These are phyloP conservation scores for Castor canadensis DNA, from an alignment of 2,113 vertebrate genomes.

Conservation along the genomic window DNA sequence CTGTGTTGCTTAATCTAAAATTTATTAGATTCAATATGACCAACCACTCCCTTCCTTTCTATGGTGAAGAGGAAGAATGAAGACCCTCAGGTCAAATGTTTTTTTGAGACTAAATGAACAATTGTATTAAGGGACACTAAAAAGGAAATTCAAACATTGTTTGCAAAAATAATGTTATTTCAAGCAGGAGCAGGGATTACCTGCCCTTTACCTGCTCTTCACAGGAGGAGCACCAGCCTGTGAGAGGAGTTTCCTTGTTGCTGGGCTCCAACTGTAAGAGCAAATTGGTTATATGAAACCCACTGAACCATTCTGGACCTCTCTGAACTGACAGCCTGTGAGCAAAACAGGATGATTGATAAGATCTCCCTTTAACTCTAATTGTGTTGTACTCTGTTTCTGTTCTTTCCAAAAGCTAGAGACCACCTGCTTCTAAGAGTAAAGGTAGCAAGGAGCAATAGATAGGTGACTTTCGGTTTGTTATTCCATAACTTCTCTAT, in stretches of 20 bases:
- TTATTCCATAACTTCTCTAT: neutral
- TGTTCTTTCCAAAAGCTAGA: neutral
- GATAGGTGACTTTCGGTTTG: neutral
- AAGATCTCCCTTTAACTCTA: neutral
- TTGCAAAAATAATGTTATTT: conserved; percentile 49
- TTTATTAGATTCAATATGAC: conserved; percentile 53
- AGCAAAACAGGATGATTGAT: neutral
- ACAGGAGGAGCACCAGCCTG: neutral
- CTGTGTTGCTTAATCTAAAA: conserved; percentile 60
- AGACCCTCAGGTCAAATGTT: conserved; percentile 35
- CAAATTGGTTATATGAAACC: neutral
- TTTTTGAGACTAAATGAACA: neutral
- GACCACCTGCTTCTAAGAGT: neutral
- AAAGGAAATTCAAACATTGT: conserved; percentile 45
- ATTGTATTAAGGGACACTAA: neutral
- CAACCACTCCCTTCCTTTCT: conserved; percentile 51
- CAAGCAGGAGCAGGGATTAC: neutral
- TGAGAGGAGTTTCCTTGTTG: neutral
- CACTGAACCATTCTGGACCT: neutral
- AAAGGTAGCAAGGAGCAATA: neutral
- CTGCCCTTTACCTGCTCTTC: neutral
- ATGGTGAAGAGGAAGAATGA: conserved; percentile 41
- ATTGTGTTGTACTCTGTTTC: neutral
- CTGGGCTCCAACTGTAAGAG: neutral
- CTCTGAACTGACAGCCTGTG: neutral